These are phyloP conservation scores for Danio tinwini DNA, from an alignment of 2,797 vertebrate species.

Conservation along the genomic window DNA sequence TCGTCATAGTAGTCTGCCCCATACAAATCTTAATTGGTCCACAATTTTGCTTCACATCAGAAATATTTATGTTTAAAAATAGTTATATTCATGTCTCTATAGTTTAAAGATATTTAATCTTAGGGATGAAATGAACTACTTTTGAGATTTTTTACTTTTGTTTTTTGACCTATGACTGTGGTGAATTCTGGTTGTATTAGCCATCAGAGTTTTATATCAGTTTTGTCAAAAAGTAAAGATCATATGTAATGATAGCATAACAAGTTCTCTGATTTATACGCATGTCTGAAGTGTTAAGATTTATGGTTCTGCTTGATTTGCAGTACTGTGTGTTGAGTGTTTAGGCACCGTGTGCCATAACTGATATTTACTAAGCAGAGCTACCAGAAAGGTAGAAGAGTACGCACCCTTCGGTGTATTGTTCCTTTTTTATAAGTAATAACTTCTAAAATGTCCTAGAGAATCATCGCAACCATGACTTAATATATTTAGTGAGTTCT, in stretches of 20 bases:
- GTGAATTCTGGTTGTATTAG: conserved; percentile 20
- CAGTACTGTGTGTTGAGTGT: neutral
- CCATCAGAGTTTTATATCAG: neutral
- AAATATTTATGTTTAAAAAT: neutral
- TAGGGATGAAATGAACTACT: neutral
- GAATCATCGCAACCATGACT: neutral
- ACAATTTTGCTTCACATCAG: too few relatives aligned
- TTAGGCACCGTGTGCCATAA: conserved; percentile 59
- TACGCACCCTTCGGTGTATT: conserved; percentile 56
- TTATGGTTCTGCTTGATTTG: conserved; percentile 1
- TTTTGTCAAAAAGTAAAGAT: neutral
- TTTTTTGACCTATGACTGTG: neutral
- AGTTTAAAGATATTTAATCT: neutral
- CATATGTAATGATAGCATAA: neutral
- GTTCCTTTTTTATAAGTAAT: conserved; percentile 15
- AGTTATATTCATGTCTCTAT: neutral
- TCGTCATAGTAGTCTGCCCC: too few relatives aligned
- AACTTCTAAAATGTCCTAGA: conserved; percentile 1
- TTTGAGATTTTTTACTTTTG: neutral
- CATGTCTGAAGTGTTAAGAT: conserved; percentile 11
- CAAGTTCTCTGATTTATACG: too few relatives aligned
- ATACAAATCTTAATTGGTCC: too few relatives aligned
- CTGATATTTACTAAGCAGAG: conserved; percentile 27
- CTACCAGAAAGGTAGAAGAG: conserved; percentile 54
- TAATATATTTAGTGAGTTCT: conserved; percentile 21